Evolutionary conservation across 92 coral and sea anemone species (phyloP), one percentile per base, ranked within the genome.

Genomic region (Palythoa grandiflora): DNA sequence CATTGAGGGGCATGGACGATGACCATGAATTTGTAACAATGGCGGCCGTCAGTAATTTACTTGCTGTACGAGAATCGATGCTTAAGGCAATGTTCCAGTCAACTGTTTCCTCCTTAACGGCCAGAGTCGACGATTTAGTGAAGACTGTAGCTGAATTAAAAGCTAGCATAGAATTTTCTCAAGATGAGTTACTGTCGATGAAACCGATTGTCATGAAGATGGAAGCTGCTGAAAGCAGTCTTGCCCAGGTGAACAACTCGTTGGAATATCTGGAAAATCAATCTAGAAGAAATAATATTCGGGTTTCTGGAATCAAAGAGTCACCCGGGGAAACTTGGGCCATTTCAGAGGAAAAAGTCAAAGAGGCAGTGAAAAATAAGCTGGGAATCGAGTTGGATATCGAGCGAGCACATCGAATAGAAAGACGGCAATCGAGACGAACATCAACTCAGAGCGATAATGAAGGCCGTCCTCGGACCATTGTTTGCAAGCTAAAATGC

Each of bases 261-360:
- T 21, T 77, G 65, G 81, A 77, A 13, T 77, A 77, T 52, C 20
- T 77, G 44, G 81, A 77, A 77, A 77, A 74, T 19, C 78, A 74
- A 19, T 74, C 78, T 3, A 21, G 78, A 74, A 74, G 78, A 47
- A 74, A 74, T 48, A 74, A 74, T 52, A 74, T 74, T 74, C 55
- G 78, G 4, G 13, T 74, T 17, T 74, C 78, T 74, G 81, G 81
- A 9, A 77, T 77, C 38, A 35, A 54, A 19, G 66, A 77, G 51
- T 77, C 81, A 54, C 66, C 66, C 39, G 81, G 81, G 66, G 66
- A 51, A 77, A 77, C 81, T 54, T 77, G 81, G 81, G 65, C 61
- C 51, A 54, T 44, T 5, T 77, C 81, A 9, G 81, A 77, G 38
- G 63, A 20, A 53, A 77, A 20, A 77, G 81, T 77, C 60, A 76